Base-by-base conservation (phyloP, 2,888 invertebrate species). In the Adelphocoris suturalis region DNA sequence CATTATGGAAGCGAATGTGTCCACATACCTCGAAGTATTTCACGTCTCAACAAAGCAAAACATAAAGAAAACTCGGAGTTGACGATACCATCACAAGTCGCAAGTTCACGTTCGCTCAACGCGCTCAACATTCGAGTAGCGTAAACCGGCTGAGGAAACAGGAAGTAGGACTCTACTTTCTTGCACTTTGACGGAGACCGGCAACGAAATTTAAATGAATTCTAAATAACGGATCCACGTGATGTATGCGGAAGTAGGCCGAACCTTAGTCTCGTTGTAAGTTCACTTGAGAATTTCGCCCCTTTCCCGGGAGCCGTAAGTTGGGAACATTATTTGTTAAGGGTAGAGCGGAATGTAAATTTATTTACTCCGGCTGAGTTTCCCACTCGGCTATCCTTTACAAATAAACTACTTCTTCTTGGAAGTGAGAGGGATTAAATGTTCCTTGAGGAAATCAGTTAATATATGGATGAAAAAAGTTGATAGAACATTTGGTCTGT, bases 331-430 rank as follows among this genome's bases (percentile, higher is more conserved):
- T 85, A 85, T 86, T 86, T 86, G 86, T 28, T 47, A 86, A 23
- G 75, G 75, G 85, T 16, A 19, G 75, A 19, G 48, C 75, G 86
- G 86, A 86, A 86, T 86, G 86, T 86, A 75, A 86, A 86, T 86
- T 68, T 86, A 82, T 75, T 75, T 68, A 86, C 86, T 68, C 55
- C 85, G 5, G 46, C 86, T 86, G 52, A 27, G 47, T 52, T 52
- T 52, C 55, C 47, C 47, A 57, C 82, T 48, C 52, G 23, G 47
- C 82, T 81, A 48, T 19, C 81, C 48, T 81, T 61, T 19, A n/a
- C n/a, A 48, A 81, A 48, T 81, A 19, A 52, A 52, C 80, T 81
- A 81, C 47, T 47, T 47, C n/a, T 0, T 11, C 13, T 76, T 76
- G 76, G n/a, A 7, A 16, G 16, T n/a, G 57, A 57, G 57, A 57